Evolutionary conservation across 1,140 invertebrate species (phyloP).

Genomic region (Galleria mellonella): DNA sequence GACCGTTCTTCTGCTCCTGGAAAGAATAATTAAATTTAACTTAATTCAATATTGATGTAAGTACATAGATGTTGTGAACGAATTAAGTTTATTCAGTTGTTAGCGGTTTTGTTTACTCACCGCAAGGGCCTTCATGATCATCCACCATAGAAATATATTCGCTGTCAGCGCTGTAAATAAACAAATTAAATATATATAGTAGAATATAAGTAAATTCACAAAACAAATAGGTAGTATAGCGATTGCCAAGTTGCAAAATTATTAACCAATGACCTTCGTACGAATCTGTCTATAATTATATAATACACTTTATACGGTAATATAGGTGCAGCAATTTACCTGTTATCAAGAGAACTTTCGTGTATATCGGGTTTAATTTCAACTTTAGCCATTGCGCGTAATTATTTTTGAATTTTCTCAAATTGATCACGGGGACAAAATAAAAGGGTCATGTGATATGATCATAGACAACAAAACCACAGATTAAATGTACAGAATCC

Average conservation of each 20-base stretch:
- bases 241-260: conserved; percentile 53
- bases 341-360: conserved; percentile 68
- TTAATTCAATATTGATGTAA: conserved; percentile 46
- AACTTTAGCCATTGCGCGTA: conserved; percentile 66
- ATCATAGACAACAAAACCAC: conserved; percentile 43
- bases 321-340: conserved; percentile 39
- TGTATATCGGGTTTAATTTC: conserved; percentile 53
- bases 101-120: conserved; percentile 30
- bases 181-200: conserved; percentile 16
- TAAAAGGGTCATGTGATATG: conserved; percentile 72
- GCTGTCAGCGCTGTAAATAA: conserved; percentile 64
- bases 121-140: conserved; percentile 43
- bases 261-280: conserved; percentile 47
- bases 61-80: conserved; percentile 2
- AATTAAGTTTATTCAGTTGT: too few relatives aligned
- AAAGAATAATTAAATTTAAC: conserved; percentile 61
- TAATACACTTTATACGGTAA: conserved; percentile 33
- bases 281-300: conserved; percentile 46
- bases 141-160: conserved; percentile 67
- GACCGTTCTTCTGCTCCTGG: conserved; percentile 43
- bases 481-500: too few relatives aligned
- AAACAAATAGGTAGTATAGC: conserved; percentile 8
- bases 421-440: conserved; percentile 74
- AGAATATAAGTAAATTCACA: conserved; percentile 22
- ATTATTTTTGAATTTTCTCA: conserved; percentile 73